Percentiles rank a stretch among this genome's conserved stretches.
These are phyloP conservation scores for Vanessa cardui DNA, from an alignment of 2,888 invertebrate species.

Conservation along the genomic window DNA sequence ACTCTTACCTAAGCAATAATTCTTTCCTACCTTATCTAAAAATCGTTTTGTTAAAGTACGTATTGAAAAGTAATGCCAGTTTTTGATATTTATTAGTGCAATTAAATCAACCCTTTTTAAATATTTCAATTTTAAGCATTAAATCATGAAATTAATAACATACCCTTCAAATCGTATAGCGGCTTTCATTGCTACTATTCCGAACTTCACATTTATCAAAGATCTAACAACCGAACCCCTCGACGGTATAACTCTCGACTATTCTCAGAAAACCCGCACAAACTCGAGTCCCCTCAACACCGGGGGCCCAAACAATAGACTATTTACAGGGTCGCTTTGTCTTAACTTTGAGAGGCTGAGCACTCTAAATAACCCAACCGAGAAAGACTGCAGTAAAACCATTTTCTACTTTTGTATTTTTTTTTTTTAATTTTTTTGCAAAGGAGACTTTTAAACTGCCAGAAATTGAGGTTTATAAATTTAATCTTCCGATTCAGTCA, in stretches of 20 bases:
- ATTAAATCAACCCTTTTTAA: conserved; percentile 6
- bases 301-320: conserved; percentile 67
- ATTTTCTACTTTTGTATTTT: conserved; percentile 34
- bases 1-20: neutral
- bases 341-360: conserved; percentile 55
- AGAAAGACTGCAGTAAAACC: conserved; percentile 40
- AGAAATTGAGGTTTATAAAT: conserved; percentile 20
- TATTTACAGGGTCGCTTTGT: conserved; percentile 72
- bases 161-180: conserved; percentile 1
- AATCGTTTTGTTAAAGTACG: neutral
- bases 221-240: conserved; percentile 40
- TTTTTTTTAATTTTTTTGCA: conserved; percentile 30
- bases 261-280: conserved; percentile 56
- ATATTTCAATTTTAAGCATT: neutral
- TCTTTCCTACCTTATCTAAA: neutral
- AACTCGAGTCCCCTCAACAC: conserved; percentile 58
- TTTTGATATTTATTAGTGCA: neutral
- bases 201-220: conserved; percentile 37
- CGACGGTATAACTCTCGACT: conserved; percentile 43
- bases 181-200: conserved; percentile 25
- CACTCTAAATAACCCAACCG: conserved; percentile 51
- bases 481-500: conserved; percentile 25
- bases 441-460: conserved; percentile 31
- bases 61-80: too few relatives aligned
- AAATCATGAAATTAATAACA: neutral